These are phyloP conservation scores for Drepanosiphum platanoidis DNA, from an alignment of 2,888 invertebrate species.

Conservation along the genomic window DNA sequence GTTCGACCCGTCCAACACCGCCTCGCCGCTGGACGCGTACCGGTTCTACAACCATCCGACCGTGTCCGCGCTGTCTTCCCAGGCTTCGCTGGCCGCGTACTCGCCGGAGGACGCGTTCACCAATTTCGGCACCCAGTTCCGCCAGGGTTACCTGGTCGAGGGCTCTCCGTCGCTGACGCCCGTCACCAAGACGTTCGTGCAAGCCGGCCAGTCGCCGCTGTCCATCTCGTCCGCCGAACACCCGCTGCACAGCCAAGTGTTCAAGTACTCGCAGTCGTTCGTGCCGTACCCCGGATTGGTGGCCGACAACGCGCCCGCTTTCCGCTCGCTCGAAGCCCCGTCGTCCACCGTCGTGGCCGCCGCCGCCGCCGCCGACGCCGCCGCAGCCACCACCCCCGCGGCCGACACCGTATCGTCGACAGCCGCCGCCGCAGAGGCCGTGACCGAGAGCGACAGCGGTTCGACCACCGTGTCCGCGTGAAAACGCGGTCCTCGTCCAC, in stretches of 20 bases:
- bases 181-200: neutral
- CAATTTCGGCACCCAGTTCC: constrained; percentile 17
- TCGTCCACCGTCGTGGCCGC: neutral
- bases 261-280: constrained; percentile 38
- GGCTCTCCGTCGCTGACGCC: constrained; percentile 15
- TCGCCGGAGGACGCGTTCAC: constrained; percentile 48
- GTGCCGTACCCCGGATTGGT: constrained; percentile 38
- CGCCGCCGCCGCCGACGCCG: neutral
- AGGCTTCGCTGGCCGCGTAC: constrained; percentile 21
- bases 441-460: neutral
- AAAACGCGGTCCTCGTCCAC: neutral
- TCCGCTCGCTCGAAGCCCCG: neutral
- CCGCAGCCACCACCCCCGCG: neutral
- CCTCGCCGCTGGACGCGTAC: neutral
- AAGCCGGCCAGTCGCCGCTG: constrained; percentile 1
- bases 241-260: constrained; percentile 39
- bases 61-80: neutral
- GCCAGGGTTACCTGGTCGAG: constrained; percentile 7
- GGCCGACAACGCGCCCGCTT: neutral
- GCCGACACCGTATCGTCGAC: neutral
- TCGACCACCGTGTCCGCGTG: neutral
- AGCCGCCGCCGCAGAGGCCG: neutral
- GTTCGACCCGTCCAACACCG: constrained; percentile 28
- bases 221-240: constrained; percentile 42
- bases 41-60: constrained; percentile 39